A percentile compares a stretch with the other conserved stretches of the same genome.
Evolutionary conservation across 2,113 vertebrate species (phyloP).

Genomic region (Serilophus lunatus): DNA sequence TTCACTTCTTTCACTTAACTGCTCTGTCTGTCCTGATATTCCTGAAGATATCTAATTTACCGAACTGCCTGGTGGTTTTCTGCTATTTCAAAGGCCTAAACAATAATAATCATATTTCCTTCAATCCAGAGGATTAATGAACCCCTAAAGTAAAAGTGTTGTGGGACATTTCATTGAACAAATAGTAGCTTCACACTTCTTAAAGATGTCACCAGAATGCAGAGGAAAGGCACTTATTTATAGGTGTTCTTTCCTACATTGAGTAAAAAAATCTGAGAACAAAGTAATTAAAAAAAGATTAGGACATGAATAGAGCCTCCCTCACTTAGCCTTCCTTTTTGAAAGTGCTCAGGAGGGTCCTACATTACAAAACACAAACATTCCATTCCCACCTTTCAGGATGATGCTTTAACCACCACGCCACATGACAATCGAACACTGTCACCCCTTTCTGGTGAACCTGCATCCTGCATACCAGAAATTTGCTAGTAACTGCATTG

Average conservation of each 20-base stretch:
- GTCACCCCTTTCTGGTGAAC: neutral
- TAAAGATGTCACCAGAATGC: neutral
- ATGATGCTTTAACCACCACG: neutral
- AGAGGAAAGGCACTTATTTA: neutral
- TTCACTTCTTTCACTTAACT: neutral
- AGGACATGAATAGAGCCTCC: neutral
- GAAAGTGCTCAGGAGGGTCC: neutral
- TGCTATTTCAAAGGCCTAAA: neutral
- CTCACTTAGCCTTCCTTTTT: neutral
- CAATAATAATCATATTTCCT: neutral
- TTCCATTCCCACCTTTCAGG: neutral
- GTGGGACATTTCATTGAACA: neutral
- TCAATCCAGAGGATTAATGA: neutral
- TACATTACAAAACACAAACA: neutral
- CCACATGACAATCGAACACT: neutral
- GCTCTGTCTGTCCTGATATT: neutral
- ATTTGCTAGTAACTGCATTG: neutral
- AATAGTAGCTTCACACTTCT: neutral
- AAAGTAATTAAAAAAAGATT: neutral
- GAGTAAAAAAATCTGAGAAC: neutral
- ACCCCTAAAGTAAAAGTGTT: neutral
- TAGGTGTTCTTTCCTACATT: fast-evolving
- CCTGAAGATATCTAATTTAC: neutral
- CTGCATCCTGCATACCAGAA: neutral
- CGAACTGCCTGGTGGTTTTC: neutral